Base-by-base conservation (phyloP, 2,113 vertebrate species). In the Elanus axillaris region DNA sequence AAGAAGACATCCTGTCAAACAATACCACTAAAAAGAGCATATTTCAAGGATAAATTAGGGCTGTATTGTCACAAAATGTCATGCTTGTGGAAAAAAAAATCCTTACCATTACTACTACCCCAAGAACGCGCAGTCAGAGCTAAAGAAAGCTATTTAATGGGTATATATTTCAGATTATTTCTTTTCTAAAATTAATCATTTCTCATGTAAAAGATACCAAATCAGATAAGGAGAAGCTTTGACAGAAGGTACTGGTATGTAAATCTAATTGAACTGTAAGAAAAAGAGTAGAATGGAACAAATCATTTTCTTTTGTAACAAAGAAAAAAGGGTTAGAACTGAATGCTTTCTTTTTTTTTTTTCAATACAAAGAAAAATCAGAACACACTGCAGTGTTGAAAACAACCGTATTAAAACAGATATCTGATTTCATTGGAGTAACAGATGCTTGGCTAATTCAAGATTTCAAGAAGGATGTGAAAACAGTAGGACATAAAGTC, bases 381-480 rank as follows among this genome's bases (percentile, higher is more conserved):
- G 59, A 90, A 55, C 47, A 93, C 17, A 68, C 34, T 88, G 55
- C 74, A 94, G 14, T 63, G 59, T 74, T 87, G 92, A 97, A 96
- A 97, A 92, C 76, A 94, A 97, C 74, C 8, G 0, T 87, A 92
- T 88, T 93, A 86, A 97, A 97, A 93, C 85, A 97, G 88, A 93
- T 96, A 91, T 89, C 89, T 96, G 95, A 97, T 86, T 96, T 97
- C 77, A 93, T 0, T 93, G 79, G 72, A 75, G 71, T 91, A 97
- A 95, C 97, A 98, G 97, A 96, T 98, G 97, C 89, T 98, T 88
- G 62, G 69, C 78, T 98, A 97, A 98, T 97, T 97, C 96, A 93
- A 95, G 92, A 94, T 86, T 97, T 92, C 96, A 98, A 93, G 64
- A 97, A 96, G 48, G 84, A 96, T 96, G 90, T 95, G 90, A 95